Evolutionary conservation across 2,797 vertebrate species (phyloP), one percentile per base, ranked within the genome.

Genomic region (Ptychobarbus kaznakovi): DNA sequence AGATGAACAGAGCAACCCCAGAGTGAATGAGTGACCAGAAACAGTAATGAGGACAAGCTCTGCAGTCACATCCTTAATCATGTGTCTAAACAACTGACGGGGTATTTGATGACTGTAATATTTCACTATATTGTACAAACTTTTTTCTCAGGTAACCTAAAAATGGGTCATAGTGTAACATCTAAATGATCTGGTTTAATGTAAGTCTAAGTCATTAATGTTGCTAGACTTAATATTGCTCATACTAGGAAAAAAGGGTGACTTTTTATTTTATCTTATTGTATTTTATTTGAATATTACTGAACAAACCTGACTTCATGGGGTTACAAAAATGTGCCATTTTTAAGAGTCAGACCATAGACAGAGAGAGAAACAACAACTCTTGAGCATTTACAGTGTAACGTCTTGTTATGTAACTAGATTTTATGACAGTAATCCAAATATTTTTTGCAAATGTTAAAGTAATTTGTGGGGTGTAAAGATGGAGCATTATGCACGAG

Each of bases 11-110:
- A 53, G 58, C 32, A 81, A 69, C 25, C 79, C 6, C 25, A 53
- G 65, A 81, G 32, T 56, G 49, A 81, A 81, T 81, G 65, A 81
- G 4, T 56, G 66, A 56, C 32, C 65, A 70, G 49, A 70, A 16
- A 2, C 49, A 56, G 15, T 81, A 81, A 81, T 70, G 65, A 81
- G 65, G 65, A 81, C 4, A 49, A 15, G 2, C 65, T 81, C 32
- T 53, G 46, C 46, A 70, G 44, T 83, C 35, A 83, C 25, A 75
- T 32, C n/a, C 32, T 74, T 10, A 72, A 82, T 46, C 18, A 32
- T 66, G 42, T 46, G 46, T 53, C 6, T 20, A 25, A 25, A 56
- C 49, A 66, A 22, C 44, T 49, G 12, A 35, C 1, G 1, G 18
- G 11, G 28, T 32, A 65, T 25, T 46, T 65, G 58, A 61, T 32